Conservation (phyloP, 2,797 vertebrate species). For the Martes flavigula region DNA sequence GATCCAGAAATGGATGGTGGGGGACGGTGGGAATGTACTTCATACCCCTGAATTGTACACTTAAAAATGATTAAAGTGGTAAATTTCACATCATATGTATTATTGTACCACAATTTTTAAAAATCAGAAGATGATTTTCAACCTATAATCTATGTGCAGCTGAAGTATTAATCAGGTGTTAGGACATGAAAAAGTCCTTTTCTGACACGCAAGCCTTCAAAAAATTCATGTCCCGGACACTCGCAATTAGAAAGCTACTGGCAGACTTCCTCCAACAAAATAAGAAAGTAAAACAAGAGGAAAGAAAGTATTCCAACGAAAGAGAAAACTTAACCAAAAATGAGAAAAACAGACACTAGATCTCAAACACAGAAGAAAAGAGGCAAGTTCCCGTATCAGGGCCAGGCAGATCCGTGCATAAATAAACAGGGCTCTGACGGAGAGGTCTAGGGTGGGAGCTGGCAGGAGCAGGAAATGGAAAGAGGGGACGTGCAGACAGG, state of each 20-base stretch:
- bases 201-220: neutral
- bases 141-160: neutral
- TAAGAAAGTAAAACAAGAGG: neutral
- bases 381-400: neutral
- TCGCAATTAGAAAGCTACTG: neutral
- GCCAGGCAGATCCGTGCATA: neutral
- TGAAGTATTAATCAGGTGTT: neutral
- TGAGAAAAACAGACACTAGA: neutral
- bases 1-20: neutral
- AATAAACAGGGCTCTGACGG: neutral
- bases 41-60: neutral
- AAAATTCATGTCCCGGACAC: neutral
- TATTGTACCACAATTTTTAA: neutral
- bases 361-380: neutral
- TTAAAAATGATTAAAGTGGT: neutral
- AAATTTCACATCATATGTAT: neutral
- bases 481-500: neutral
- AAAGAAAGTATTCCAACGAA: neutral
- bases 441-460: neutral
- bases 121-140: constrained; percentile 8
- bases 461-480: no score
- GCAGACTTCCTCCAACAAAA: neutral
- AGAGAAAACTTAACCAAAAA: neutral
- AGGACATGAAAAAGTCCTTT: neutral
- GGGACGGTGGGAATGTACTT: neutral